phyloP scores from a whole-genome alignment of 1,140 invertebrate genomes.

The Eriosoma lanigerum region DNA sequence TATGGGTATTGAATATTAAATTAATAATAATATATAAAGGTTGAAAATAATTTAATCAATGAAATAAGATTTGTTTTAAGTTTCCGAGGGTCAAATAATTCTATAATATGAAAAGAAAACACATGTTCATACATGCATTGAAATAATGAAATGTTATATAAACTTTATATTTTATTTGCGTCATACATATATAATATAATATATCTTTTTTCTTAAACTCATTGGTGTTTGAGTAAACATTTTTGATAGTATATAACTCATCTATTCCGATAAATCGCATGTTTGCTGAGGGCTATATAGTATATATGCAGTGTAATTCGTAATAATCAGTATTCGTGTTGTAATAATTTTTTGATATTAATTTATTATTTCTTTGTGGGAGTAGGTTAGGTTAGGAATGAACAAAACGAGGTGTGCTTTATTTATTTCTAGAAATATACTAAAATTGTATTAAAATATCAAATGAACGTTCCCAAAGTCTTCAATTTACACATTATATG shows the following conservation, averaged over 20 bases:
- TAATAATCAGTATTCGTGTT: background rate
- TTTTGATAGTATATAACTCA: background rate
- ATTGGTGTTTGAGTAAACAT: constrained; percentile 7
- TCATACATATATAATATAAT: background rate
- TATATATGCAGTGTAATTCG: background rate
- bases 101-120: background rate
- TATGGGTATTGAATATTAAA: background rate
- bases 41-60: background rate
- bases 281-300: background rate
- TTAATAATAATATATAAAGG: background rate
- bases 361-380: background rate
- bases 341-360: background rate
- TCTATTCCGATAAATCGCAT: background rate
- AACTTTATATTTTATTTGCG: background rate
- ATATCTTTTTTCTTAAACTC: background rate
- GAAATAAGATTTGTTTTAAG: background rate
- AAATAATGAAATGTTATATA: background rate
- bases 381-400: background rate
- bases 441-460: background rate
- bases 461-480: background rate
- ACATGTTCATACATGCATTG: too few species aligned
- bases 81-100: constrained; percentile 9
- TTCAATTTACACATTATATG: background rate
- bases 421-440: background rate
- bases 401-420: background rate